Evolutionary conservation across 2,888 invertebrate genomes (phyloP).

Genomic region (Adelognathus sp.): DNA sequence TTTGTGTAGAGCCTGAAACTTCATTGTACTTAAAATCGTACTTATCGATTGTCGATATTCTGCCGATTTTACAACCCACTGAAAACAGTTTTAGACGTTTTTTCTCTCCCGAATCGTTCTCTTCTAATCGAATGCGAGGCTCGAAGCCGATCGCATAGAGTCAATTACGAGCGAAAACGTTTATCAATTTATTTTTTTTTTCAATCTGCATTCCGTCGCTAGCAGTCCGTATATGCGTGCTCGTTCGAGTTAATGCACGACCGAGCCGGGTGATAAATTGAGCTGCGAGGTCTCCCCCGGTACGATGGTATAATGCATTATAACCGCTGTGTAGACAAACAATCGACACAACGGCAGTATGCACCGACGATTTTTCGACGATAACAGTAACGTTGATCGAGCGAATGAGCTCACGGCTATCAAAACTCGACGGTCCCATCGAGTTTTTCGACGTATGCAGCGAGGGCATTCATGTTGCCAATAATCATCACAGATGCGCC

Average conservation of each 20-base stretch:
- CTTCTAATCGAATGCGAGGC: too few relatives aligned
- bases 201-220: background rate
- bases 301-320: background rate
- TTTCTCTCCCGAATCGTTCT: background rate
- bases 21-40: background rate
- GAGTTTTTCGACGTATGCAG: too few relatives aligned
- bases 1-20: background rate
- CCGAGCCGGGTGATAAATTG: slow-evolving; percentile 4
- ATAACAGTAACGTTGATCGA: slow-evolving; percentile 19
- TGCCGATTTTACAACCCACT: background rate
- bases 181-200: background rate
- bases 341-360: background rate
- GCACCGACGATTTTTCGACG: background rate
- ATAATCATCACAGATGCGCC: too few relatives aligned
- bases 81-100: background rate
- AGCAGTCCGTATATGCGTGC: background rate
- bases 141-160: background rate
- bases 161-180: background rate
- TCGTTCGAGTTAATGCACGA: background rate
- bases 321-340: background rate
- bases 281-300: background rate
- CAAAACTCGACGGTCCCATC: too few relatives aligned
- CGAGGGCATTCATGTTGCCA: too few relatives aligned
- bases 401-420: background rate
- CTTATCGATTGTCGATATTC: slow-evolving; percentile 20